Evolutionary conservation across 2,113 vertebrate genomes (phyloP).

Genomic region (Hucho hucho): DNA sequence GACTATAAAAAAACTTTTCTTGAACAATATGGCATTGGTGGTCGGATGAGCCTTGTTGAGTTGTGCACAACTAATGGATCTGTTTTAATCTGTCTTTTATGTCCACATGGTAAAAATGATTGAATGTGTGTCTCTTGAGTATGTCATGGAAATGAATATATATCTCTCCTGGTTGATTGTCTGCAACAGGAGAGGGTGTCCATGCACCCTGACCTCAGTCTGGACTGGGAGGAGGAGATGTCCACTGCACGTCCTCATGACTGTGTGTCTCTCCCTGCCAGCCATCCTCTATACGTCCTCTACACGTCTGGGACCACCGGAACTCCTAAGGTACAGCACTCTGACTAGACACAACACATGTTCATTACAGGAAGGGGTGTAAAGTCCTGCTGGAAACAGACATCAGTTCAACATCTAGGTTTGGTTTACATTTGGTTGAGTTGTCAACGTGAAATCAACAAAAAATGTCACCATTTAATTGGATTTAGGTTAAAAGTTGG

Average conservation of each 20-base stretch:
- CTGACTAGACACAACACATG: background rate
- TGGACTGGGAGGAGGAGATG: constrained; percentile 95
- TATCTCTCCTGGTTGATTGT: background rate
- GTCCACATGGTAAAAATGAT: background rate
- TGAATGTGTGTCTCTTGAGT: background rate
- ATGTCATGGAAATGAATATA: background rate
- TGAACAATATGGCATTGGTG: too few relatives aligned
- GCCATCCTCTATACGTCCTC: constrained; percentile 92
- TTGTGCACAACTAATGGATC: too few relatives aligned
- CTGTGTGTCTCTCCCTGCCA: constrained; percentile 83
- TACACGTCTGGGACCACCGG: constrained; percentile 97
- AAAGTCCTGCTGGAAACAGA: background rate
- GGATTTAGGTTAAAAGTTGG: too few relatives aligned
- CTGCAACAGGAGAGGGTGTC: constrained; percentile 76
- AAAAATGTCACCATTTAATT: too few relatives aligned
- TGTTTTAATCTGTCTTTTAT: too few relatives aligned
- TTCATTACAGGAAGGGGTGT: background rate
- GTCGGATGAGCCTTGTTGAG: too few relatives aligned
- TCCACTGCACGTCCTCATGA: constrained; percentile 76
- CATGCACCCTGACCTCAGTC: constrained; percentile 69
- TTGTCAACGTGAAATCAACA: too few relatives aligned
- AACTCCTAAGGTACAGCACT: constrained; percentile 86
- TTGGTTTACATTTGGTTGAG: too few relatives aligned
- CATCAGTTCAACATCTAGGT: too few relatives aligned
- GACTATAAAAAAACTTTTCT: too few relatives aligned